Evolutionary conservation across 1,140 invertebrate species (phyloP), one percentile per base, ranked within the genome.

Genomic region (Hypothenemus hampei): DNA sequence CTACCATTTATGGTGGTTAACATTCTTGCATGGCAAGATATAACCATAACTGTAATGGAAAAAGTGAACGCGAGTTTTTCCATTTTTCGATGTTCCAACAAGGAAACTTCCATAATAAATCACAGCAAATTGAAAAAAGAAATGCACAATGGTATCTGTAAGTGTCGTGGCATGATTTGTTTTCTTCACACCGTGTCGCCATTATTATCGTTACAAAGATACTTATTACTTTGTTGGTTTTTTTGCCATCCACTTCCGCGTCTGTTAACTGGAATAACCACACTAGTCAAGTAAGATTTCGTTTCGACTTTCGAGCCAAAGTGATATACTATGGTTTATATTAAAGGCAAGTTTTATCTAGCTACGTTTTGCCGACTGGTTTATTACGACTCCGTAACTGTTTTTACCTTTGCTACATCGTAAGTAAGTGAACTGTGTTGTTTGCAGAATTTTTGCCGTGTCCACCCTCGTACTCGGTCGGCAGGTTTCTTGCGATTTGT

Each of bases 281-380:
- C n/a, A n/a, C 23, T 23, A 41, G 50, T 53, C 48, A 51, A 51
- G 48, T 43, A 37, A 49, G 46, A 41, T 31, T 51, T n/a, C n/a
- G n/a, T n/a, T n/a, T n/a, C n/a, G n/a, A n/a, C n/a, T n/a, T n/a
- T n/a, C n/a, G n/a, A n/a, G n/a, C n/a, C 40, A 35, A 44, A 53
- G 50, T 53, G 40, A 53, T 53, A 53, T 53, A 53, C 50, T 53
- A 40, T 20, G 29, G 20, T 24, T 43, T 53, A 53, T 53, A 53
- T 53, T 53, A 53, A 22, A 45, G 26, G 41, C 39, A n/a, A 36
- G 41, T 53, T 53, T 53, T 53, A 53, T 53, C 50, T 45, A 33
- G 26, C 26, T 26, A 21, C 21, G 36, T 43, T 41, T 43, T 24
- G 20, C 40, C 20, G 50, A 45, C 50, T 53, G 50, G 50, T 53